A percentile compares a stretch with the other conserved stretches of the same genome.
These are phyloP conservation scores for Craseonycteris thonglongyai DNA, from an alignment of 2,113 vertebrate genomes.

Conservation along the genomic window DNA sequence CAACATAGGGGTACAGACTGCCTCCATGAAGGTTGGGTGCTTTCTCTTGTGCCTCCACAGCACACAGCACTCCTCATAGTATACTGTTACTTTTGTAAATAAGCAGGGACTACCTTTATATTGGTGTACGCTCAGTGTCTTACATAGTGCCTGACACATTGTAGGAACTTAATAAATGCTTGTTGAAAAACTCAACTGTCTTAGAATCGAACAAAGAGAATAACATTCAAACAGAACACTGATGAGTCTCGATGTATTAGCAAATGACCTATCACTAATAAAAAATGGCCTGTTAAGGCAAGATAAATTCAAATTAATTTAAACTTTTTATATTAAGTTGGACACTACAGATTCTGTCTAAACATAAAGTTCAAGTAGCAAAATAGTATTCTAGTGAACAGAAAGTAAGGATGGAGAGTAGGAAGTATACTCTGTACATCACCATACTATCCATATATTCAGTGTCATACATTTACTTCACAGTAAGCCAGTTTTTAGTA, in stretches of 20 bases:
- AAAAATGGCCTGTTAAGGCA: not conserved
- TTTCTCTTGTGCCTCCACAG: not conserved
- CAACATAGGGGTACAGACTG: not conserved
- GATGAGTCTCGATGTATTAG: not conserved
- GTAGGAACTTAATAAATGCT: not conserved
- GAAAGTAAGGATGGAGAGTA: not conserved
- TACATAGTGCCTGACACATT: not conserved
- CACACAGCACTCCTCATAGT: not conserved
- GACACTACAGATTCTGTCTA: not conserved
- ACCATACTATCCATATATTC: not conserved
- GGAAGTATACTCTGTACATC: not conserved
- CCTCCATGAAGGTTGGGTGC: not conserved
- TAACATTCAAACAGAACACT: not conserved
- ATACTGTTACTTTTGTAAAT: not conserved
- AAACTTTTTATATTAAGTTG: not conserved
- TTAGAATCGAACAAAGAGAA: not conserved
- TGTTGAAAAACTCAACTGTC: not conserved
- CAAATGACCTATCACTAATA: not conserved
- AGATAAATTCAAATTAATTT: slow-evolving; percentile 23
- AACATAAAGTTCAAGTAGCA: not conserved
- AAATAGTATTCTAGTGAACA: not conserved
- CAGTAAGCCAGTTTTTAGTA: not conserved
- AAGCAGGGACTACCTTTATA: not conserved
- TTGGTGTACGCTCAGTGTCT: not conserved
- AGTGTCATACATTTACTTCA: not conserved